Conservation (phyloP, 2,113 vertebrate species). For the Thamnophis sirtalis region DNA sequence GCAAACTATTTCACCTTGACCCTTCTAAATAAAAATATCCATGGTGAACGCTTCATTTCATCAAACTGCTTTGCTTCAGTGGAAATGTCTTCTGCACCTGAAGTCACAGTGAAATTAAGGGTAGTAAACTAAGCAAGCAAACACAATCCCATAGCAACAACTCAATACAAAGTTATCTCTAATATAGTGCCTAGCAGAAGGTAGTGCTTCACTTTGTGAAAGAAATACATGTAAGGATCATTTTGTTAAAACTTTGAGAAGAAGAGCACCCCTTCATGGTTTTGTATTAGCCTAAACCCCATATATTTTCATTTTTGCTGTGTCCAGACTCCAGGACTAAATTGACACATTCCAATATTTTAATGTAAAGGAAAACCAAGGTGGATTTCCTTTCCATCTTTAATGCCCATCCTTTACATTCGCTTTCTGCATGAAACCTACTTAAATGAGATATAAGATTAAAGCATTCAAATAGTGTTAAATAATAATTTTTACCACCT, state of each 20-base stretch:
- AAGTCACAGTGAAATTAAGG: neutral
- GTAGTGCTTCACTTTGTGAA: neutral
- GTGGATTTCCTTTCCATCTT: neutral
- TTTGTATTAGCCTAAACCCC: neutral
- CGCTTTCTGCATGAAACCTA: neutral
- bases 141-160: neutral
- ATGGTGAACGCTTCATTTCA: neutral
- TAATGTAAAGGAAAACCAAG: neutral
- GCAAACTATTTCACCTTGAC: neutral
- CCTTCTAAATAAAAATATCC: neutral
- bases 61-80: neutral
- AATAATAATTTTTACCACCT: neutral
- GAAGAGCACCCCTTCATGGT: neutral
- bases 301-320: neutral
- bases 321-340: neutral
- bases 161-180: neutral
- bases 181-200: neutral
- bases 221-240: neutral
- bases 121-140: neutral
- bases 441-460: neutral
- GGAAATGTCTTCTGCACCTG: neutral
- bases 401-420: neutral
- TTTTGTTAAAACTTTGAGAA: neutral
- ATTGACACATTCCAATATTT: neutral
- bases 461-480: neutral